These are phyloP conservation scores for Phyllostomus discolor DNA, from an alignment of 2,113 vertebrate genomes.

Conservation along the genomic window DNA sequence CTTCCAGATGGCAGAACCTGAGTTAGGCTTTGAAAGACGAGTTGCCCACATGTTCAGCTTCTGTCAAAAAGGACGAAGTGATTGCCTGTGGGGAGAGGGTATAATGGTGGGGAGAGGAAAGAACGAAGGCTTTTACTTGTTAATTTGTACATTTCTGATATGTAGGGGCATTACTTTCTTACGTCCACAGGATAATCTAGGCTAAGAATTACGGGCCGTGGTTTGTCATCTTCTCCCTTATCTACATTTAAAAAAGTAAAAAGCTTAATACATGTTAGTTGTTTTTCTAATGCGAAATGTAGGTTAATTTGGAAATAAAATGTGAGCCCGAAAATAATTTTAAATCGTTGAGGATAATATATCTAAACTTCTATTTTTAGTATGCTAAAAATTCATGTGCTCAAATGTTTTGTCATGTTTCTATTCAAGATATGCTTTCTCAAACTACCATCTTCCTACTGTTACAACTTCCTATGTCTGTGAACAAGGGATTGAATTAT, in stretches of 20 bases:
- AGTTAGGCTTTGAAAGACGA: not conserved
- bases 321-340: not conserved
- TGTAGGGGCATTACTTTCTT: not conserved
- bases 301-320: conserved; percentile 28
- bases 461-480: not conserved
- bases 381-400: not conserved
- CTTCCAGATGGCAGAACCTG: not conserved
- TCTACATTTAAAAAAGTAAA: not conserved
- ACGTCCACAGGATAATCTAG: not conserved
- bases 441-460: not conserved
- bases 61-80: not conserved
- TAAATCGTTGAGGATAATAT: not conserved
- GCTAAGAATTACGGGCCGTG: not conserved
- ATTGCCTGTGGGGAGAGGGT: not conserved
- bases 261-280: not conserved
- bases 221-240: not conserved
- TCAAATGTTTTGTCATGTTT: conserved; percentile 29
- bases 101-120: not conserved
- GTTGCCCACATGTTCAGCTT: not conserved
- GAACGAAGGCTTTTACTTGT: not conserved
- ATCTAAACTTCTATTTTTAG: conserved; percentile 7
- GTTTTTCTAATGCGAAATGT: not conserved
- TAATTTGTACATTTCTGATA: not conserved
- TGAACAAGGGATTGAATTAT: not conserved
- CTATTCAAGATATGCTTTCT: not conserved